Evolutionary conservation across 2,888 invertebrate species (phyloP).

Genomic region (Ramazzottius varieornatus): DNA sequence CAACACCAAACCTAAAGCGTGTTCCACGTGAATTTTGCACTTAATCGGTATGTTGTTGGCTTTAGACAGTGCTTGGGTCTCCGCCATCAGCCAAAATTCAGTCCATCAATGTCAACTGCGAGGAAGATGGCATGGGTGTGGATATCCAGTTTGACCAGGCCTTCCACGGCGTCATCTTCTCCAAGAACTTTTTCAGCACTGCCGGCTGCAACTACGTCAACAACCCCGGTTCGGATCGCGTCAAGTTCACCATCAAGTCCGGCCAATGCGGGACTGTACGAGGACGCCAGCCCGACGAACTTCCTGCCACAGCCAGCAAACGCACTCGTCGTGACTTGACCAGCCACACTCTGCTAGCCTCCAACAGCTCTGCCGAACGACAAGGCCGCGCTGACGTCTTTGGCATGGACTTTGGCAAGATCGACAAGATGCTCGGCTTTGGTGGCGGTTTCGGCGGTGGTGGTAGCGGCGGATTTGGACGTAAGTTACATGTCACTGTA

Average conservation of each 20-base stretch:
- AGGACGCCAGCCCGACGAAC: background rate
- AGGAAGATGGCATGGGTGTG: constrained; percentile 1
- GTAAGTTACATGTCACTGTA: too few species aligned
- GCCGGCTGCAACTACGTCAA: background rate
- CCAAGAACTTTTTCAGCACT: constrained; percentile 2
- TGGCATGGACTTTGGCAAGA: background rate
- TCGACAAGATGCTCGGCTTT: background rate
- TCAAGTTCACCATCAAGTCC: background rate
- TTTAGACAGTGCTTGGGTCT: background rate
- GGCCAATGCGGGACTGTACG: background rate
- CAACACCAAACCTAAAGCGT: too few species aligned
- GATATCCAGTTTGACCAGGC: constrained; percentile 1
- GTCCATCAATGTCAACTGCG: constrained; percentile 4
- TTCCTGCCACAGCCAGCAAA: background rate
- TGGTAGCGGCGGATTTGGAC: background rate
- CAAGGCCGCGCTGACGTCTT: background rate
- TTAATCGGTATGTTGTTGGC: background rate
- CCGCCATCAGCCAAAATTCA: background rate
- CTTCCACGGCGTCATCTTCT: constrained; percentile 2
- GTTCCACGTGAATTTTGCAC: background rate
- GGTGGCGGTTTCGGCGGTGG: background rate
- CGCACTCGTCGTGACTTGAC: background rate
- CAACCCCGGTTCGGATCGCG: background rate
- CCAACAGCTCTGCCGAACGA: background rate
- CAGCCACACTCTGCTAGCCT: background rate